phyloP scores from a whole-genome alignment of 2,888 invertebrate species.

The Fragum whitleyi region DNA sequence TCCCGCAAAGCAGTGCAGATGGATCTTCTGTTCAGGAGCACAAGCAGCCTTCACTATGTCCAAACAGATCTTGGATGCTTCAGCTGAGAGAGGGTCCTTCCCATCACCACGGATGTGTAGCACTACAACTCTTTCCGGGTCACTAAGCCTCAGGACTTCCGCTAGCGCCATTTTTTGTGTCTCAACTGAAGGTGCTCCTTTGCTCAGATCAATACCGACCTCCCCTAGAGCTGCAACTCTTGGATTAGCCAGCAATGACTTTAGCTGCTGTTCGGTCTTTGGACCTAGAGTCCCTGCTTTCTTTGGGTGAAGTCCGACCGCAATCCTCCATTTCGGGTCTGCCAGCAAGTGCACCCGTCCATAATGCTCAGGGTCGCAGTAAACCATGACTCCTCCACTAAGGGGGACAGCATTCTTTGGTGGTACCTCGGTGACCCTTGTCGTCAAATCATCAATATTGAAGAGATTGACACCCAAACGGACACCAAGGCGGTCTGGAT shows the following conservation, averaged over 20 bases:
- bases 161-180: not conserved
- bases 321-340: not conserved
- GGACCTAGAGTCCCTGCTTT: not conserved
- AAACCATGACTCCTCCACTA: not conserved
- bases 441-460: not conserved
- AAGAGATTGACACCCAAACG: not conserved
- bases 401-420: not conserved
- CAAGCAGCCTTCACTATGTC: not conserved
- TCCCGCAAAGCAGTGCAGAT: not conserved
- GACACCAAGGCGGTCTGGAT: not conserved
- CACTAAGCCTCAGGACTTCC: not conserved
- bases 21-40: conserved; percentile 6
- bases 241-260: not conserved
- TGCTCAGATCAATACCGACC: not conserved
- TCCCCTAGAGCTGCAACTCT: no score
- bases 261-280: not conserved
- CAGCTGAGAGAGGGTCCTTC: not conserved
- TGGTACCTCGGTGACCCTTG: not conserved
- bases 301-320: not conserved
- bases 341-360: not conserved
- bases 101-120: not conserved
- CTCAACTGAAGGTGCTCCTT: not conserved
- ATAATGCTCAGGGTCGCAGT: conserved; percentile 11
- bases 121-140: not conserved
- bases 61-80: not conserved